Conservation (phyloP, 2,888 invertebrate genomes). For the Lasioglossum marginatum region DNA sequence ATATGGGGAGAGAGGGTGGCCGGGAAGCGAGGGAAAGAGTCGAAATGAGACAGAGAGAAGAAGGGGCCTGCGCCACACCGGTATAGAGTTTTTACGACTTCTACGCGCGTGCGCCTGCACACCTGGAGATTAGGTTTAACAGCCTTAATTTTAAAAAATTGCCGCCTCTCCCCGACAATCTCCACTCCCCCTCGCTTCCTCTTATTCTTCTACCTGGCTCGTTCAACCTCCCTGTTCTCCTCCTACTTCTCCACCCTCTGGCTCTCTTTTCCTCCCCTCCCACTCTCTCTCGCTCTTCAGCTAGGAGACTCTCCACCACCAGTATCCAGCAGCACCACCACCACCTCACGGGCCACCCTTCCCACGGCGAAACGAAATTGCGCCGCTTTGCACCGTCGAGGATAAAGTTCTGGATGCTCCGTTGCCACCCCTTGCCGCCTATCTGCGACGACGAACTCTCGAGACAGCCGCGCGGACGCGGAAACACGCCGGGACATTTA, state of each 20-base stretch:
- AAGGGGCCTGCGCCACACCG: conserved; percentile 20
- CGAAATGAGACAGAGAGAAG: conserved; percentile 40
- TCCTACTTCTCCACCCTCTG: conserved; percentile 5
- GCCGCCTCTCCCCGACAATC: conserved; percentile 64
- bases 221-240: conserved; percentile 31
- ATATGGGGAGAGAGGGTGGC: conserved; percentile 30
- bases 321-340: background rate
- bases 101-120: conserved; percentile 68
- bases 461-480: conserved; percentile 35
- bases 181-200: conserved; percentile 35
- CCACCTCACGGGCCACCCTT: conserved; percentile 14
- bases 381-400: conserved; percentile 69
- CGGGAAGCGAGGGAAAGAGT: conserved; percentile 31
- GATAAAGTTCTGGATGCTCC: conserved; percentile 67
- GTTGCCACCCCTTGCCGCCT: conserved; percentile 37
- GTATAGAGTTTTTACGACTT: conserved; percentile 72
- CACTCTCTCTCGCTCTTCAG: background rate
- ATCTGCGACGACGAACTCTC: conserved; percentile 41
- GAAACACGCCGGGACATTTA: conserved; percentile 51
- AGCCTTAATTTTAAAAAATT: conserved; percentile 81
- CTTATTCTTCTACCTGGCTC: conserved; percentile 59
- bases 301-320: background rate
- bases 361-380: conserved; percentile 68
- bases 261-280: conserved; percentile 25
- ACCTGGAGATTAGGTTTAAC: conserved; percentile 80